Base-by-base conservation (phyloP, 30 jellyfish, hydroid and myxozoan species). In the Cassiopea andromeda region DNA sequence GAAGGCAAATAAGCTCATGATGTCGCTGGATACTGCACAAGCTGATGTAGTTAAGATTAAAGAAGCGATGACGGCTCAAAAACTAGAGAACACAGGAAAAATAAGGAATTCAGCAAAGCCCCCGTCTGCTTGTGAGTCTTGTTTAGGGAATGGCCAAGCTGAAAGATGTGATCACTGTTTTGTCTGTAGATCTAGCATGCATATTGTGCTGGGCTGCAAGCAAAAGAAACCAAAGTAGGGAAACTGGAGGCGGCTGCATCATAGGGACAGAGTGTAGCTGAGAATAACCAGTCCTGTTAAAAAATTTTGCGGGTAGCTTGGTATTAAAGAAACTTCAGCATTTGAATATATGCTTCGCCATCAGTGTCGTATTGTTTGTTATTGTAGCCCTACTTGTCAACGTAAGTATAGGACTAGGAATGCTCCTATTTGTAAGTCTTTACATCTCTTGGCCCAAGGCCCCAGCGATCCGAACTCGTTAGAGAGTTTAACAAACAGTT, bases 191-290 rank as follows among this genome's bases (percentile, higher is more conserved):
- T 49, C 64, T 3, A 10, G 12, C 12, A 10, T 3, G 12, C 64
- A 88, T 79, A 47, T 64, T 88, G 73, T 86, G 43, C 85, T 78
- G 44, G 96, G 96, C 76, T 88, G 92, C 72, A 88, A 79, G 70
- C 68, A 88, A 72, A 88, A 87, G 60, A 27, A 19, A 61, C 17
- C 82, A 12, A 47, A 48, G 2, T 81, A 75, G 96, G 91, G 96
- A 88, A 88, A 88, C 96, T 50, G 89, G 75, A 72, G 81, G 89
- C 85, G 60, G 85, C 96, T 88, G 79, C 96, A 71, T 17, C 85
- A 70, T 1, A 60, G 64, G 75, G 91, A 54, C 91, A 66, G 44
- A 72, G 79, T 82, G 91, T 64, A 82, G 91, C 79, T 69, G 83
- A 8, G 67, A 48, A 77, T 46, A 83, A 3, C 19, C n/a, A 82